Conservation (phyloP, 2,888 invertebrate genomes). For the Tipula lateralis region DNA sequence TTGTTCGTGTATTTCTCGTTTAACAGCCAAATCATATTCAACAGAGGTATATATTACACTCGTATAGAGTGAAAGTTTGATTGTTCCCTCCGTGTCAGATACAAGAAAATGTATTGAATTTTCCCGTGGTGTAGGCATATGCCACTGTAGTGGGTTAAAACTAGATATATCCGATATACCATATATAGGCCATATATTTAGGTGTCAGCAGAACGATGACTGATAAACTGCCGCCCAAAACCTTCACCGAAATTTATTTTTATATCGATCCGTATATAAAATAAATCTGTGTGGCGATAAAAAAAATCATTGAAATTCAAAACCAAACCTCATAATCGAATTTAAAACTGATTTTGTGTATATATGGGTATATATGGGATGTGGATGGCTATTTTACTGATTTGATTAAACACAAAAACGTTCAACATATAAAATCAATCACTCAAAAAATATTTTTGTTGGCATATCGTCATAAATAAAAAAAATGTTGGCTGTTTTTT, state of each 20-base stretch:
- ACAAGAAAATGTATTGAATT: background rate
- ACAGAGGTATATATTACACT: background rate
- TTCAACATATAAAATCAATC: slow-evolving; percentile 24
- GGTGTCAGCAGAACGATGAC: background rate
- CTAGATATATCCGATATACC: too few relatives aligned
- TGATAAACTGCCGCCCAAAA: background rate
- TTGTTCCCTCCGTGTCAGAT: background rate
- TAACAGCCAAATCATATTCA: background rate
- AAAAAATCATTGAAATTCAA: background rate
- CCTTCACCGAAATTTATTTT: background rate
- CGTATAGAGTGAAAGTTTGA: background rate
- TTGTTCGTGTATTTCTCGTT: background rate
- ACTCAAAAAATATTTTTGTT: slow-evolving; percentile 24
- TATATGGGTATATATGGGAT: background rate
- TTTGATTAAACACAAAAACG: slow-evolving; percentile 19
- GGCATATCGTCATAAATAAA: background rate
- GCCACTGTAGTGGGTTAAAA: too few relatives aligned
- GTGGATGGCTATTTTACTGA: background rate
- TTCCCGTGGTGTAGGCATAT: background rate
- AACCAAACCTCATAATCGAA: slow-evolving; percentile 24
- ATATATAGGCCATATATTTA: background rate
- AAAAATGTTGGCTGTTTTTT: background rate
- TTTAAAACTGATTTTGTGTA: slow-evolving; percentile 9
- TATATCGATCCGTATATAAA: background rate
- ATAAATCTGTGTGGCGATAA: background rate